Percentiles rank a stretch among this genome's conserved stretches.
Conservation (phyloP, 2,113 vertebrate genomes). For the Lepus americanus region DNA sequence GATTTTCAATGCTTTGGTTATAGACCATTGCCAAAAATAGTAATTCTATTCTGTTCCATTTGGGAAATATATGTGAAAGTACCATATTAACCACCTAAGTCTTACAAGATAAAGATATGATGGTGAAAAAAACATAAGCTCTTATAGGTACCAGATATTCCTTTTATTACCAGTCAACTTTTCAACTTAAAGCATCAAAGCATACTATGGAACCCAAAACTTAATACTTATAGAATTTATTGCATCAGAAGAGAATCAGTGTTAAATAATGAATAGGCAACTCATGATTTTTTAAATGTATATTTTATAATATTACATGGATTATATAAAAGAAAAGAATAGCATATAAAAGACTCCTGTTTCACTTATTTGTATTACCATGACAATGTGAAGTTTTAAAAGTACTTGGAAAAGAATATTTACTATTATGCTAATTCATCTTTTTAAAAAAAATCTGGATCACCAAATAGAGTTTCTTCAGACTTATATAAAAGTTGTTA, state of each 20-base stretch:
- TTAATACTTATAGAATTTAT: slow-evolving; percentile 43
- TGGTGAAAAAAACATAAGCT: slow-evolving; percentile 7
- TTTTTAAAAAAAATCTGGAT: not conserved
- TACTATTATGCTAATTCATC: not conserved
- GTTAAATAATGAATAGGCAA: slow-evolving; percentile 3
- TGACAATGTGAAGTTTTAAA: not conserved
- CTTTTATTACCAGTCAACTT: slow-evolving; percentile 39
- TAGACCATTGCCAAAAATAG: slow-evolving; percentile 22
- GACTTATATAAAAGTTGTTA: slow-evolving; percentile 9
- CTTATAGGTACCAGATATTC: slow-evolving; percentile 35
- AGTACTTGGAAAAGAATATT: slow-evolving; percentile 6
- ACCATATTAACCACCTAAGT: not conserved
- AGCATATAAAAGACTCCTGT: not conserved
- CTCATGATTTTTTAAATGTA: slow-evolving; percentile 13
- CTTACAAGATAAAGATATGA: slow-evolving; percentile 25
- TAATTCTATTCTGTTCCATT: slow-evolving; percentile 8
- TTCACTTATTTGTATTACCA: not conserved
- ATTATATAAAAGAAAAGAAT: slow-evolving; percentile 34
- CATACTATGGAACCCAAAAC: not conserved
- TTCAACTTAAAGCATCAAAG: slow-evolving; percentile 44
- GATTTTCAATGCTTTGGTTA: slow-evolving; percentile 57
- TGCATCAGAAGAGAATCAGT: slow-evolving; percentile 15
- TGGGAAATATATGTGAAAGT: slow-evolving; percentile 35
- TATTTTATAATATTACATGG: slow-evolving; percentile 17
- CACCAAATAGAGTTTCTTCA: slow-evolving; percentile 55